A percentile compares a stretch with the other conserved stretches of the same genome.
phyloP scores from a whole-genome alignment of 2,888 invertebrate species.

The Petrophora chlorosata region DNA sequence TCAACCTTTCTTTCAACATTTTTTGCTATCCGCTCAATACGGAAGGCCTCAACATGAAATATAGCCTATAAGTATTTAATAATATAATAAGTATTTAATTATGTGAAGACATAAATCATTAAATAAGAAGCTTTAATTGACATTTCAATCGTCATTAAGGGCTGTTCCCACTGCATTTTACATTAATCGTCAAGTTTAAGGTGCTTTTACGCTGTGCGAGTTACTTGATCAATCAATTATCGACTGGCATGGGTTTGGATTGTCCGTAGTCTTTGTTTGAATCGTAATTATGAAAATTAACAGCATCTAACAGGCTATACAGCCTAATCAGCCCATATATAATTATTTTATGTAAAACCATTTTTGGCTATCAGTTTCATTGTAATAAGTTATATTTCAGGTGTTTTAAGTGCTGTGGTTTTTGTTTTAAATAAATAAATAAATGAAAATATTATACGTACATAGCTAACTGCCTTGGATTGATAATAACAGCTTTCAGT shows the following conservation, averaged over 20 bases:
- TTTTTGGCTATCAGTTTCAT: too few relatives aligned
- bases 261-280: too few relatives aligned
- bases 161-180: constrained; percentile 6
- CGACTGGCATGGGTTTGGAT: too few relatives aligned
- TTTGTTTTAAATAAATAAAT: too few relatives aligned
- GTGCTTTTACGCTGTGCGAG: background rate
- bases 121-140: constrained; percentile 12
- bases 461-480: too few relatives aligned
- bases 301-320: too few relatives aligned
- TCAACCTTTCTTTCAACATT: background rate
- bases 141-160: constrained; percentile 11
- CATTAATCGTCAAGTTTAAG: background rate
- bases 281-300: background rate
- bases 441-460: too few relatives aligned
- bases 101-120: constrained; percentile 7
- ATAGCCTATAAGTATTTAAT: background rate
- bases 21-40: constrained; percentile 2
- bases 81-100: constrained; percentile 13
- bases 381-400: too few relatives aligned
- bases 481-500: too few relatives aligned
- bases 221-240: background rate
- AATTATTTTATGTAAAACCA: too few relatives aligned
- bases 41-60: constrained; percentile 1
- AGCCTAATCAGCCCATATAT: too few relatives aligned
- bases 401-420: too few relatives aligned